These are phyloP conservation scores for Peucedramus taeniatus DNA, from an alignment of 2,113 vertebrate species.

Conservation along the genomic window DNA sequence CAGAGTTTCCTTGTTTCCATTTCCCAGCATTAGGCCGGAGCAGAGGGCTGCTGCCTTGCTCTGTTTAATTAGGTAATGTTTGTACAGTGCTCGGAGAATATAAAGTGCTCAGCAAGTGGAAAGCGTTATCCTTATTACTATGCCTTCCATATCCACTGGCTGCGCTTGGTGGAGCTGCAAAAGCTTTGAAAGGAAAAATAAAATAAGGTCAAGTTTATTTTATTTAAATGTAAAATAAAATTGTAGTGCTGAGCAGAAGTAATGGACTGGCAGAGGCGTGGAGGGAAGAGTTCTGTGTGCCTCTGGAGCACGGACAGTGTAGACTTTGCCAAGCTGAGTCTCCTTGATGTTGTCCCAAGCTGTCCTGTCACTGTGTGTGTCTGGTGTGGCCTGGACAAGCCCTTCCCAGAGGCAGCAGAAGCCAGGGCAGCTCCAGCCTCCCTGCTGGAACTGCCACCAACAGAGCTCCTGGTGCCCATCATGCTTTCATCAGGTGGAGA, in stretches of 20 bases:
- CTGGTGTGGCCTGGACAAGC: neutral
- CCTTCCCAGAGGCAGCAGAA: neutral
- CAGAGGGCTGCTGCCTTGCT: slow-evolving; percentile 37
- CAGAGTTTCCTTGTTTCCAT: slow-evolving; percentile 56
- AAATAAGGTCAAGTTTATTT: slow-evolving; percentile 39
- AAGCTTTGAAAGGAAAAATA: slow-evolving; percentile 12
- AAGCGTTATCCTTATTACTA: slow-evolving; percentile 43
- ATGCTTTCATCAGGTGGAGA: neutral
- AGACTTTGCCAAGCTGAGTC: neutral
- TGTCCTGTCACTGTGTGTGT: neutral
- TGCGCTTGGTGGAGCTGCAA: neutral
- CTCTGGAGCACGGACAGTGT: rapidly evolving
- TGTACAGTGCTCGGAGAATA: slow-evolving; percentile 56
- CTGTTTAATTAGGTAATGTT: slow-evolving; percentile 63
- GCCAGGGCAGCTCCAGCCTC: neutral
- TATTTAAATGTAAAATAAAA: slow-evolving; percentile 42
- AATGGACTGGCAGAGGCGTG: neutral
- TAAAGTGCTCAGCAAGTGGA: slow-evolving; percentile 54
- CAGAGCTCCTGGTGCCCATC: neutral
- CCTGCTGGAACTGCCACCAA: neutral
- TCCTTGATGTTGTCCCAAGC: neutral
- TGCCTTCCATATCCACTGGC: slow-evolving; percentile 23
- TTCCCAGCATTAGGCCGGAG: slow-evolving; percentile 51
- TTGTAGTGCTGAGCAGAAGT: neutral
- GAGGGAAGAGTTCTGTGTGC: neutral